Conservation (phyloP, 2,888 invertebrate species). For the Zhuqinia jingwanae region DNA sequence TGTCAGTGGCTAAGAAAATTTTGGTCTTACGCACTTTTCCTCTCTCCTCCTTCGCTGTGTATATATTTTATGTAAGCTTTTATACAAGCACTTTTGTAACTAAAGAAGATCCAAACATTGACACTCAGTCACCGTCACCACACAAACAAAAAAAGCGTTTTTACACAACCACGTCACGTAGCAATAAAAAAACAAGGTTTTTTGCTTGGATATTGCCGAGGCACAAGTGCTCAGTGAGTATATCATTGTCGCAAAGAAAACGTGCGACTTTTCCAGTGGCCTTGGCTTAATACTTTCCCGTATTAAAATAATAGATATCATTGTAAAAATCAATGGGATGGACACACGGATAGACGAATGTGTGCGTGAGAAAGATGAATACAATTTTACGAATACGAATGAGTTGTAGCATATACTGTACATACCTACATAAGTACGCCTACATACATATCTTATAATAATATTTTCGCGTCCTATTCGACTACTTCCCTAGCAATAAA, state of each 20-base stretch:
- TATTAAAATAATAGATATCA: conserved; percentile 56
- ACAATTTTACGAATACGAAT: neutral
- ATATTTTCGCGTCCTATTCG: too few species aligned
- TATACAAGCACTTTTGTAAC: neutral
- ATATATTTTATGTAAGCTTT: neutral
- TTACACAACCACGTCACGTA: conserved; percentile 42
- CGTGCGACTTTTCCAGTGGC: neutral
- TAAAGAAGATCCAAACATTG: neutral
- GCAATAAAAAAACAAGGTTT: conserved; percentile 33
- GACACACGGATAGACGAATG: conserved; percentile 14
- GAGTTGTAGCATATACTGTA: too few species aligned
- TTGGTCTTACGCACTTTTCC: conserved; percentile 55
- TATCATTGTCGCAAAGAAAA: neutral
- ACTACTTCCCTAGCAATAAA: neutral
- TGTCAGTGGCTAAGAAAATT: conserved; percentile 50
- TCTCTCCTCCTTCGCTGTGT: too few species aligned
- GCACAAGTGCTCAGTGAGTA: neutral
- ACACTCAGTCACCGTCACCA: conserved; percentile 1
- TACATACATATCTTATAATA: too few species aligned
- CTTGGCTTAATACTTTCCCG: conserved; percentile 21
- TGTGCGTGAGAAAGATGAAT: conserved; percentile 33
- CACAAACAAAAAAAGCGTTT: neutral
- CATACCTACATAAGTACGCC: too few species aligned
- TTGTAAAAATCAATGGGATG: conserved; percentile 60
- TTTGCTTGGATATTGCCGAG: neutral